A percentile compares a stretch with the other conserved stretches of the same genome.
Conservation (phyloP, 2,797 vertebrate genomes). For the Hydrocynus forskahlii region DNA sequence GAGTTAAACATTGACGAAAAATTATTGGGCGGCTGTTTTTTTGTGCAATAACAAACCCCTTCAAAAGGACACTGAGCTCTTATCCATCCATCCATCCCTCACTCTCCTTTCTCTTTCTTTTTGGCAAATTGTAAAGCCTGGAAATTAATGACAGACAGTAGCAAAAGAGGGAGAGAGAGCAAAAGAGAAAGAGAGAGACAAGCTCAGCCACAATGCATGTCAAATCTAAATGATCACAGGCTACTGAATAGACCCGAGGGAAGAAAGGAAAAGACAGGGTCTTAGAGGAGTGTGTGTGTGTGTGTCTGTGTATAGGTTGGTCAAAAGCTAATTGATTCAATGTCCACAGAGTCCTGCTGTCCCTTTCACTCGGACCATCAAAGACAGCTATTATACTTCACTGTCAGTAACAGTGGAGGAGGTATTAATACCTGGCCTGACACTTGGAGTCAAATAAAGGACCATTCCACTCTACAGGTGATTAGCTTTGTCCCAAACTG, state of each 20-base stretch:
- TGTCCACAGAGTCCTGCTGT: conserved; percentile 83
- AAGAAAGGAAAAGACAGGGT: conserved; percentile 55
- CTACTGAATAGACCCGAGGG: conserved; percentile 85
- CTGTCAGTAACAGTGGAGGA: conserved; percentile 42
- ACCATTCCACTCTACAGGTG: conserved; percentile 42
- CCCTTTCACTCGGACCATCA: conserved; percentile 68
- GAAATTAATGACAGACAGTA: conserved; percentile 88
- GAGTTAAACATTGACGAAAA: conserved; percentile 93
- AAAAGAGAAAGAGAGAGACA: conserved; percentile 75
- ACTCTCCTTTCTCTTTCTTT: conserved; percentile 67
- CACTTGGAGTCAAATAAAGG: conserved; percentile 45
- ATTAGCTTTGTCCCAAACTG: conserved; percentile 10
- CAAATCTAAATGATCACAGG: conserved; percentile 91
- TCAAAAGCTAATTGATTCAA: conserved; percentile 87
- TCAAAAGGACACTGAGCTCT: conserved; percentile 86
- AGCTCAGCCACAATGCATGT: conserved; percentile 89
- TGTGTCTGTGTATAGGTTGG: conserved; percentile 58
- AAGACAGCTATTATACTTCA: conserved; percentile 51
- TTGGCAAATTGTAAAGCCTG: conserved; percentile 83
- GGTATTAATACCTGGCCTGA: conserved; percentile 49
- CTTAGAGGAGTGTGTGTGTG: conserved; percentile 44
- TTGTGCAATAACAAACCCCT: conserved; percentile 80
- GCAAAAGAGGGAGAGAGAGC: conserved; percentile 61
- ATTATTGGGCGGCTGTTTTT: conserved; percentile 90
- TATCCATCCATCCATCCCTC: conserved; percentile 78